These are phyloP conservation scores for Perdita meconis DNA, from an alignment of 2,888 invertebrate genomes.

Conservation along the genomic window DNA sequence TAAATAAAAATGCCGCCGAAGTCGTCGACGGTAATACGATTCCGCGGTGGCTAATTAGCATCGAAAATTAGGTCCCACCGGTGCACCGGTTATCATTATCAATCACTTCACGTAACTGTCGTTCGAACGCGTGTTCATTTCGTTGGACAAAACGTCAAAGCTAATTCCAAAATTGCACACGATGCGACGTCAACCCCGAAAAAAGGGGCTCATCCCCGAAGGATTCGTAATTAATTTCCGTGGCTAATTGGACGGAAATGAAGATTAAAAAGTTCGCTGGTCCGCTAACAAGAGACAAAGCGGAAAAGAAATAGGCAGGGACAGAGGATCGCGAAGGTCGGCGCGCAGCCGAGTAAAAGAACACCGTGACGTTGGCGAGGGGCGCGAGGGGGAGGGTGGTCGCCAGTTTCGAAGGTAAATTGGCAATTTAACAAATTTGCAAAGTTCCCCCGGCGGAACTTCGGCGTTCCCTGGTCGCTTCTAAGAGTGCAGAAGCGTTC, in stretches of 20 bases:
- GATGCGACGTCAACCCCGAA: not conserved
- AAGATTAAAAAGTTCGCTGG: constrained; percentile 80
- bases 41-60: not conserved
- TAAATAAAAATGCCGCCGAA: not conserved
- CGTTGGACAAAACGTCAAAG: not conserved
- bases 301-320: constrained; percentile 59
- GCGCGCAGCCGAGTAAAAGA: constrained; percentile 36
- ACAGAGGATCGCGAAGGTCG: constrained; percentile 54
- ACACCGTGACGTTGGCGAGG: constrained; percentile 44
- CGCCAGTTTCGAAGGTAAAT: constrained; percentile 82
- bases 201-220: constrained; percentile 17
- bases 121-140: not conserved
- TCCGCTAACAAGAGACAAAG: constrained; percentile 76
- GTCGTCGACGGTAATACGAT: not conserved
- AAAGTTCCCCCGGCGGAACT: constrained; percentile 79
- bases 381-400: constrained; percentile 64
- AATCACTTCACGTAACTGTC: not conserved
- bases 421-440: constrained; percentile 83
- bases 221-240: constrained; percentile 79
- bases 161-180: constrained; percentile 14
- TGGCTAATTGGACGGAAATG: constrained; percentile 81
- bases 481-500: constrained; percentile 52
- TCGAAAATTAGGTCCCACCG: not conserved
- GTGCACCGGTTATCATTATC: not conserved
- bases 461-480: constrained; percentile 62